Base-by-base conservation (phyloP, 2,113 vertebrate genomes). In the Gavia stellata region DNA sequence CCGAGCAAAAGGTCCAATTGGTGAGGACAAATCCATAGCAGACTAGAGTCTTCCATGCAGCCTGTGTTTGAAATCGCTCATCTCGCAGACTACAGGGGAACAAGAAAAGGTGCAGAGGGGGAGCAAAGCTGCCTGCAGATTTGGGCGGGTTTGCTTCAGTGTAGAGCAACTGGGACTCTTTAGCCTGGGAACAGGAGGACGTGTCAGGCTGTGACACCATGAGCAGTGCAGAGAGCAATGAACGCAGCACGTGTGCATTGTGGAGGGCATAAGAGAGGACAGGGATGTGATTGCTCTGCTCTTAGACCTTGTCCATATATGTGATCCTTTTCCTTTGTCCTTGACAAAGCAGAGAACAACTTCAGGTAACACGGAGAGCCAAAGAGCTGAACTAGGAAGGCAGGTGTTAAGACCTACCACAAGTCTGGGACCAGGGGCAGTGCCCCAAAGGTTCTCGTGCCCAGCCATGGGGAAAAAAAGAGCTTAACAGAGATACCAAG, bases 161-260 rank as follows among this genome's bases (percentile, higher is more conserved):
- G 45, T 58, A 56, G 63, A 66, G 40, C 29, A 68, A 25, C 50
- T 25, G 49, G 23, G 24, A 24, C 36, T 62, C 28, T 56, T 38
- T 13, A 58, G 31, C 28, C 14, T 68, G 55, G 55, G 38, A 70
- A 19, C 3, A 3, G 56, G 73, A 55, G 80, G 36, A 42, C 1
- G 1, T 28, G 21, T 68, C 62, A 63, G 81, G 33, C 49, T 63
- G 68, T 2, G 2, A 29, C 7, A 33, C 36, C 4, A 2, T 52
- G 19, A 75, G 68, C 6, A 1, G n/a, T 17, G 28, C 4, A 1
- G 26, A 28, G 56, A 81, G 70, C 42, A 44, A 10, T 13, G 42
- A 38, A 49, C 1, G 0, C 40, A 36, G 31, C 40, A 17, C 7
- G 26, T 6, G 0, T 59, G 38, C 17, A 2, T 66, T 4, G 0